Evolutionary conservation across 2,113 vertebrate species (phyloP).

Genomic region (Elephantulus edwardii): DNA sequence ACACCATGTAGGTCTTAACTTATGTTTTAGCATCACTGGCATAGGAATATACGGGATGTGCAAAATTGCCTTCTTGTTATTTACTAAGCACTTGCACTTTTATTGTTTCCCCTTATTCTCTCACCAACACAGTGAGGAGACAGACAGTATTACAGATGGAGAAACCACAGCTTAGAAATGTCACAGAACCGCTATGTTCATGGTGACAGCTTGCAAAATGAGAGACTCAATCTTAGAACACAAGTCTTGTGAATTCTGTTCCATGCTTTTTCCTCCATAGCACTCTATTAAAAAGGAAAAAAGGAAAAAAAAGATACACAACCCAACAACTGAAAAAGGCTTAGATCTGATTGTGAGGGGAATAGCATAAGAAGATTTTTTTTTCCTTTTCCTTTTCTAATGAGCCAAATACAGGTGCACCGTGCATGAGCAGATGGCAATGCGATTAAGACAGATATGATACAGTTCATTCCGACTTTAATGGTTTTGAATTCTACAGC

Average conservation of each 20-base stretch:
- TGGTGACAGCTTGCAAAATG: not conserved
- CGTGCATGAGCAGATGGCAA: constrained; percentile 29
- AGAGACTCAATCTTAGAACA: not conserved
- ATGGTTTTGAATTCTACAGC: not conserved
- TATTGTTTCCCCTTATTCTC: not conserved
- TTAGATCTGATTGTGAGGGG: not conserved
- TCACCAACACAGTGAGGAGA: not conserved
- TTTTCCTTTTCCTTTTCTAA: not conserved
- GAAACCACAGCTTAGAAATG: not conserved
- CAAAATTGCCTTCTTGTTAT: not conserved
- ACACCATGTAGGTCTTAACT: not conserved
- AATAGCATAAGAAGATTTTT: not conserved
- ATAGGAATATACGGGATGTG: not conserved
- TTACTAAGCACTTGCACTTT: not conserved
- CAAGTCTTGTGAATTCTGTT: not conserved
- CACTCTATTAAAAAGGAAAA: not conserved
- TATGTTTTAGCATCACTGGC: not conserved
- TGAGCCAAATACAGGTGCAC: constrained; percentile 39
- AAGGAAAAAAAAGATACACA: not conserved
- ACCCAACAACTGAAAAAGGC: no score
- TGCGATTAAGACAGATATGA: constrained; percentile 58
- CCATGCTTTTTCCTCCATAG: not conserved
- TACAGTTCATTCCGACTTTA: not conserved
- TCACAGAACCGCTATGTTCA: not conserved
- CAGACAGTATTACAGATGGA: not conserved